Conservation (phyloP, 2,888 invertebrate genomes). For the Calliopum simillimum region DNA sequence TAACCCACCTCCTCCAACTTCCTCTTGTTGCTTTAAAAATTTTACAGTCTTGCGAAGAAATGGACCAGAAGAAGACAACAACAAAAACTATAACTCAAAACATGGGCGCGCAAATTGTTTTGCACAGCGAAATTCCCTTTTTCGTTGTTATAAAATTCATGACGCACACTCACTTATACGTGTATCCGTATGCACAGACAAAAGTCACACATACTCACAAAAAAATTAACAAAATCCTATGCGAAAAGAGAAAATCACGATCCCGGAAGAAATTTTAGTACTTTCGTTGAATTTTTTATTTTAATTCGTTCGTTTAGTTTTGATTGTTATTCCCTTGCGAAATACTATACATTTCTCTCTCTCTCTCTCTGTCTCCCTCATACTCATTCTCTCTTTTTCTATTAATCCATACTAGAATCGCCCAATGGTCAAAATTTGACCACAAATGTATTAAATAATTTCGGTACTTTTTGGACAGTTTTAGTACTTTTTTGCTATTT, state of each 20-base stretch:
- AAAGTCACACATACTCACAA: slow-evolving; percentile 16
- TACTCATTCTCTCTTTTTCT: too few relatives aligned
- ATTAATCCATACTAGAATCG: too few relatives aligned
- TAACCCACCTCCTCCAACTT: too few relatives aligned
- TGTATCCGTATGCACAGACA: not conserved
- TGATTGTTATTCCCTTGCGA: not conserved
- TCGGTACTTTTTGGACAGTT: too few relatives aligned
- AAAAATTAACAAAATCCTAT: not conserved
- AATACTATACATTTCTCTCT: too few relatives aligned
- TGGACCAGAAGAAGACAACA: slow-evolving; percentile 8
- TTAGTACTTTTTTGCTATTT: too few relatives aligned
- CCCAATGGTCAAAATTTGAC: too few relatives aligned
- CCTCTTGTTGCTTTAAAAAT: not conserved
- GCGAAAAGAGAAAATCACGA: slow-evolving; percentile 38
- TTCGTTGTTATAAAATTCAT: slow-evolving; percentile 41
- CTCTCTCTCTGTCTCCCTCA: too few relatives aligned
- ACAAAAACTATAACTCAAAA: slow-evolving; percentile 21
- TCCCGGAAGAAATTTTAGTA: slow-evolving; percentile 36
- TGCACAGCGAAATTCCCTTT: slow-evolving; percentile 11
- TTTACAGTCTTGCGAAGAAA: not conserved
- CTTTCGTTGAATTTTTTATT: slow-evolving; percentile 18
- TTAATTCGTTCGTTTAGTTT: too few relatives aligned
- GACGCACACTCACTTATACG: slow-evolving; percentile 39
- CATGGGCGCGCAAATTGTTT: slow-evolving; percentile 30
- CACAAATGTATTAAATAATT: too few relatives aligned